Base-by-base conservation (phyloP, 2,113 vertebrate species). In the Xiphias gladius region DNA sequence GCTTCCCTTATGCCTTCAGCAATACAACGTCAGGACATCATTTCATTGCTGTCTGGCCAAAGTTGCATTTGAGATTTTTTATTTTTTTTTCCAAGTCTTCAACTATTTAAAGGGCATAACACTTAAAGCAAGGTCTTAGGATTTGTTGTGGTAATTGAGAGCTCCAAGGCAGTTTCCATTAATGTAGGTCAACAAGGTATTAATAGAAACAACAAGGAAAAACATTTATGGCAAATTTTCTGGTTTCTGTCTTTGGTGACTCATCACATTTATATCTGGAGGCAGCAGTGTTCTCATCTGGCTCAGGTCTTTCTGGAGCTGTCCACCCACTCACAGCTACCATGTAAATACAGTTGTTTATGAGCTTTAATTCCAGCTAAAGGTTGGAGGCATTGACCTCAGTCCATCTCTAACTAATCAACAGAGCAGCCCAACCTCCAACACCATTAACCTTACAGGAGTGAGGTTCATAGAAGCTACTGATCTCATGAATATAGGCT, bases 261-360 rank as follows among this genome's bases (percentile, higher is more conserved):
- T 85, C 86, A 82, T 76, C 73, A 62, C 35, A 69, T 78, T 86
- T 65, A 3, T 89, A 70, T 83, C 83, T 76, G 66, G 43, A 83
- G 86, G 79, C 75, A 73, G 61, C 39, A 8, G 32, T 48, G 66
- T 86, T 90, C 76, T 86, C 63, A 71, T 88, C 30, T 65, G 50
- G 80, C 50, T 61, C 59, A 22, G 72, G 62, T 81, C 58, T 88
- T 78, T 80, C 55, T 46, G 54, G 79, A 71, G 58, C 80, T 81
- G 70, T 78, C 78, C 59, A 13, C 89, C 80, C 77, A 82, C 78
- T 76, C 17, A 19, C 52, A 16, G 68, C 76, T 77, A 43, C 80
- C 50, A 66, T 90, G 90, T 91, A 89, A 92, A 92, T 92, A 93
- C 61, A 82, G 67, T 83, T 90, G 86, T 92, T 95, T 80, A 85